phyloP scores from a whole-genome alignment of 2,113 vertebrate species.

The Marmota monax region DNA sequence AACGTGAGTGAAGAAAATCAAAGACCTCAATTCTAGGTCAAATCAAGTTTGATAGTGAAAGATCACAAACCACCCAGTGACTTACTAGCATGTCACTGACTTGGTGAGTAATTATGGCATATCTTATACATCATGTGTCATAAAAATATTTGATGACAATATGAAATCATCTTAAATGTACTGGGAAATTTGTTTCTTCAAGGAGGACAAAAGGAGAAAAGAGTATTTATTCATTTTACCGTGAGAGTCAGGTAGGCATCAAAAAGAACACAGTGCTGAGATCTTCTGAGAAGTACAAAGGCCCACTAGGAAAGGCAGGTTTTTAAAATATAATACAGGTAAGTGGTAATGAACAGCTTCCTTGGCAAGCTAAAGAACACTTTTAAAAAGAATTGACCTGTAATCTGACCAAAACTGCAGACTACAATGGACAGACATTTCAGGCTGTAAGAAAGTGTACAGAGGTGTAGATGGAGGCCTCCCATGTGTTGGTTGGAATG shows the following conservation, averaged over 20 bases:
- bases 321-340: not conserved
- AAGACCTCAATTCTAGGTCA: not conserved
- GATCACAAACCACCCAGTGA: not conserved
- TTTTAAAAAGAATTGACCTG: not conserved
- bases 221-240: not conserved
- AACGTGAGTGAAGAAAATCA: not conserved
- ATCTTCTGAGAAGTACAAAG: not conserved
- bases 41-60: not conserved
- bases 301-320: not conserved
- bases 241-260: not conserved
- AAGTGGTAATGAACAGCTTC: not conserved
- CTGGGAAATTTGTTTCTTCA: not conserved
- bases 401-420: not conserved
- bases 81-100: not conserved
- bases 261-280: not conserved
- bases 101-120: not conserved
- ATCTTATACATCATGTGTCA: not conserved
- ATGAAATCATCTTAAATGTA: not conserved
- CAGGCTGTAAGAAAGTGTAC: not conserved
- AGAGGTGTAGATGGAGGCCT: not conserved
- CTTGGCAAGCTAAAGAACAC: not conserved
- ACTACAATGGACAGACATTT: not conserved
- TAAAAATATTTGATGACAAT: not conserved
- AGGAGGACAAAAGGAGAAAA: not conserved
- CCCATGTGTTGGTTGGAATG: rapidly evolving